Percentiles rank a stretch among this genome's conserved stretches.
Conservation (phyloP, 2,888 invertebrate species). For the Quadroppia sp. region DNA sequence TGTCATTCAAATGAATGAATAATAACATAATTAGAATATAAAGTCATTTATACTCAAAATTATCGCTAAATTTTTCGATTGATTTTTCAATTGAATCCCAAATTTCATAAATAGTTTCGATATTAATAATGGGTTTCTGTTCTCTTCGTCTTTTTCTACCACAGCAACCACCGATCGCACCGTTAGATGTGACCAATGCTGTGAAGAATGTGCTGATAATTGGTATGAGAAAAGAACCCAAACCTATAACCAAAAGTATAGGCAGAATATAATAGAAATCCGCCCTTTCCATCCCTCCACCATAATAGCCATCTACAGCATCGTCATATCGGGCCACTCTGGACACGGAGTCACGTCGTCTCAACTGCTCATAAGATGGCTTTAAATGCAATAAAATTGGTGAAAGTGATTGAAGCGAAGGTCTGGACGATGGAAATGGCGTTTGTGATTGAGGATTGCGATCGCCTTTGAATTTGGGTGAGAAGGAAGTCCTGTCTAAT, state of each 20-base stretch:
- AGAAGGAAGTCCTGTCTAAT: background rate
- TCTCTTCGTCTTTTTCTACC: slow-evolving; percentile 7
- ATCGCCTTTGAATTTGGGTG: background rate
- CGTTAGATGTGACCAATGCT: slow-evolving; percentile 34
- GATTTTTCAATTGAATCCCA: slow-evolving; percentile 16
- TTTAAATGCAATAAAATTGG: slow-evolving; percentile 15
- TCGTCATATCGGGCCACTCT: slow-evolving; percentile 6
- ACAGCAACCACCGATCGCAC: slow-evolving; percentile 33
- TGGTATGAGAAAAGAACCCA: slow-evolving; percentile 40
- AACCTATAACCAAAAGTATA: slow-evolving; percentile 40
- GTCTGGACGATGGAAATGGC: background rate
- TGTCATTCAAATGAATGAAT: too few species aligned
- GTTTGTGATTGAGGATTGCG: too few species aligned
- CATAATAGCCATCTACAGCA: background rate
- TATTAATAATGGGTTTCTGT: background rate
- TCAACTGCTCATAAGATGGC: background rate
- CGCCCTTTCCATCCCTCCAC: background rate
- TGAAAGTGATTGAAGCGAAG: background rate
- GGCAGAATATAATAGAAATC: slow-evolving; percentile 40
- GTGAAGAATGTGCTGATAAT: slow-evolving; percentile 42
- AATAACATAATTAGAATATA: too few species aligned
- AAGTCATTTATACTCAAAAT: background rate
- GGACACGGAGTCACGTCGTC: background rate
- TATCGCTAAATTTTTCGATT: background rate
- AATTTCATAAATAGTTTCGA: slow-evolving; percentile 9